phyloP scores from a whole-genome alignment of 2,797 vertebrate species.

The Cuculus canorus region DNA sequence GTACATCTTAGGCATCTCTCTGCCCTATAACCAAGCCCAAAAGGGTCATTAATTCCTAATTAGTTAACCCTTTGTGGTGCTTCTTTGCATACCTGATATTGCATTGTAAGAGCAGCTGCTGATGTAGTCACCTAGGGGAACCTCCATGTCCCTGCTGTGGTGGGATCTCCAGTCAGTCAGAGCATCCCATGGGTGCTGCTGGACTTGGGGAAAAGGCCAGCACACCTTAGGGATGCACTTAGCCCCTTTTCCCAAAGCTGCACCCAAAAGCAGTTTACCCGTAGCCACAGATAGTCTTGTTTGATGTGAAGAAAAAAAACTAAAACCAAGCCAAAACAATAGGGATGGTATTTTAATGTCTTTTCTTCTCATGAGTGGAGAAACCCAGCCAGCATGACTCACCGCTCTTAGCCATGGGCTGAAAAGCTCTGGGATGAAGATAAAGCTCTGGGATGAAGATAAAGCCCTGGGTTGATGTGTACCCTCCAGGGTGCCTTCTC shows the following conservation, averaged over 20 bases:
- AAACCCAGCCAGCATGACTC: background rate
- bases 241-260: background rate
- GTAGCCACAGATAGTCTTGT: background rate
- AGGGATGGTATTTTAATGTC: background rate
- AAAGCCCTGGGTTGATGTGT: background rate
- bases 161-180: background rate
- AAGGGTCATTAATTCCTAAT: background rate
- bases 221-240: accelerated
- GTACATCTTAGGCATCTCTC: background rate
- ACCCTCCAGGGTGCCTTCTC: background rate
- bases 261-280: background rate
- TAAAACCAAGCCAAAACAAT: too few species aligned
- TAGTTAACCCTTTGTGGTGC: background rate
- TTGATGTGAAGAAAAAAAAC: background rate
- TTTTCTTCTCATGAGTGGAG: background rate
- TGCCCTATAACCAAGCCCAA: background rate
- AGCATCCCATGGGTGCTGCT: background rate
- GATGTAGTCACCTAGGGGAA: accelerated
- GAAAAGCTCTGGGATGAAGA: background rate
- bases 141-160: too few species aligned
- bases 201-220: background rate
- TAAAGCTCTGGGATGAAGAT: background rate
- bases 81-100: background rate
- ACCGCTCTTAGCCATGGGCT: background rate
- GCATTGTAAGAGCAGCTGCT: background rate